Evolutionary conservation across 2,888 invertebrate genomes (phyloP).

Genomic region (Andrena fulva): DNA sequence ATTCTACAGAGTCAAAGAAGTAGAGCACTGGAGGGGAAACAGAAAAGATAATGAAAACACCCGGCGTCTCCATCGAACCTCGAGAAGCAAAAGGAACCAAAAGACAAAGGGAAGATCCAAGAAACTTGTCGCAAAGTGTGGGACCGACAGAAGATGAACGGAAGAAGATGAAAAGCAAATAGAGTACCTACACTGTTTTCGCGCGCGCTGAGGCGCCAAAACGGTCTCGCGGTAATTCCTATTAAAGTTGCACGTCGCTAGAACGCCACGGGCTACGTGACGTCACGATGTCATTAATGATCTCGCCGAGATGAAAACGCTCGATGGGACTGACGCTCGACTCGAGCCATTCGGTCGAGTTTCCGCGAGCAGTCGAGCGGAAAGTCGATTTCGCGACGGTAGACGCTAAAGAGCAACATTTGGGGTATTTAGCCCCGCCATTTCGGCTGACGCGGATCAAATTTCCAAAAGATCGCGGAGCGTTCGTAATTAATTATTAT

Average conservation of each 20-base stretch:
- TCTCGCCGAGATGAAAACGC: slow-evolving; percentile 47
- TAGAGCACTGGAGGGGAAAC: too few species aligned
- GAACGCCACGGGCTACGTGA: slow-evolving; percentile 67
- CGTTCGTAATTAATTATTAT: too few species aligned
- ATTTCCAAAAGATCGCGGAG: not conserved
- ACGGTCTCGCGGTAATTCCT: slow-evolving; percentile 60
- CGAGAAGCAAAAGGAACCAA: slow-evolving; percentile 8
- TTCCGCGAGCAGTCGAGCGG: not conserved
- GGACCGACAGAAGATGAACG: not conserved
- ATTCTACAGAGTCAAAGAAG: too few species aligned
- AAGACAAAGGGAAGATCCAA: not conserved
- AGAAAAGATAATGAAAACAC: too few species aligned
- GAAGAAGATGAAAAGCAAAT: not conserved
- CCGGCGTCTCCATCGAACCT: too few species aligned
- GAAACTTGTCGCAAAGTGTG: not conserved
- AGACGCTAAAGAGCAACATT: too few species aligned
- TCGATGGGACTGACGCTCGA: slow-evolving; percentile 30
- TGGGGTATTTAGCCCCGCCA: too few species aligned
- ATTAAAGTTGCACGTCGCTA: slow-evolving; percentile 60
- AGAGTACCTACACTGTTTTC: slow-evolving; percentile 38
- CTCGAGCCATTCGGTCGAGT: not conserved
- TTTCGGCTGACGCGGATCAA: not conserved
- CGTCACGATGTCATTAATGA: slow-evolving; percentile 77
- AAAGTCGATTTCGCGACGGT: not conserved
- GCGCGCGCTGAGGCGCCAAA: slow-evolving; percentile 50